These are phyloP conservation scores for Colius striatus DNA, from an alignment of 2,113 vertebrate species.

Conservation along the genomic window DNA sequence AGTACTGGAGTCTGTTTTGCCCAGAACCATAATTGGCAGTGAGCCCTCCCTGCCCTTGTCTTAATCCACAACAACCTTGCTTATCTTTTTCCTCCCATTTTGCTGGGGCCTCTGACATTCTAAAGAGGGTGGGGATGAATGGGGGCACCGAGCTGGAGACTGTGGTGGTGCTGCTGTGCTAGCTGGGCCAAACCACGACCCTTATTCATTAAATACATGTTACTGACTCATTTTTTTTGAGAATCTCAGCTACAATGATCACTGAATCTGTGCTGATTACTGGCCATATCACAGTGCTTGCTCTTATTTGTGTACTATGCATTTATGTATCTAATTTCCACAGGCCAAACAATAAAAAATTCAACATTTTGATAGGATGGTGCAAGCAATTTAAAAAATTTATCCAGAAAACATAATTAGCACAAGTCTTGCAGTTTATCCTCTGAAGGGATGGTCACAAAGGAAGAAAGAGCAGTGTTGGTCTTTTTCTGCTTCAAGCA, in stretches of 20 bases:
- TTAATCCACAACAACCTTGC: no score
- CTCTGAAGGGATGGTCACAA: neutral
- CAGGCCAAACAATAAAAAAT: neutral
- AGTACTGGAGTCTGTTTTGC: no score
- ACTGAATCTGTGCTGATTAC: neutral
- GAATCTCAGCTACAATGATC: neutral
- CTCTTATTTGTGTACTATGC: neutral
- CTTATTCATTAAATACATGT: neutral
- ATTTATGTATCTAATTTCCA: neutral
- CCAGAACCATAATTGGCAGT: no score
- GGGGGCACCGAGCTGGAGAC: no score
- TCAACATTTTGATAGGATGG: neutral
- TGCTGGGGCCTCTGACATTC: no score
- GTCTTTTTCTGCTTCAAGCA: neutral
- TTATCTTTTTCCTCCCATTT: no score
- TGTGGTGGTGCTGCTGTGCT: no score
- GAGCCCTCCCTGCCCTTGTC: no score
- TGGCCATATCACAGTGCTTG: neutral
- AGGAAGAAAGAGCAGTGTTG: neutral
- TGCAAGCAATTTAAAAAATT: neutral
- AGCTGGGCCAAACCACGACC: no score
- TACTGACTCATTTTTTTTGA: neutral
- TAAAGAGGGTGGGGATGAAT: no score
- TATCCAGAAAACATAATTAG: neutral
- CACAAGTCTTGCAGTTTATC: neutral